Evolutionary conservation across 2,113 vertebrate species (phyloP).

Genomic region (Chiloscyllium plagiosum): DNA sequence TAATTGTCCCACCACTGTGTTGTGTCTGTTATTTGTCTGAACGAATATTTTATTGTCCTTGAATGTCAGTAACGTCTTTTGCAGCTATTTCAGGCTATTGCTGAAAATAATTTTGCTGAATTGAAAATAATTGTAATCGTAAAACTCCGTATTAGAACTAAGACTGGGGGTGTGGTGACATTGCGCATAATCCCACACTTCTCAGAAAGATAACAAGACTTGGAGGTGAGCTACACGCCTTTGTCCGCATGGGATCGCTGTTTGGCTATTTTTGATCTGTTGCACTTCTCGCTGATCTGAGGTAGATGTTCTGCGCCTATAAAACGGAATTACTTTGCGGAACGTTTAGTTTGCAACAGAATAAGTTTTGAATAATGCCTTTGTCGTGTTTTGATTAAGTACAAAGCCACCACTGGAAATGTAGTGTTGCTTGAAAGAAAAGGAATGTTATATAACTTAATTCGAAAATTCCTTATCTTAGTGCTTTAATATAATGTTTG

Average conservation of each 20-base stretch:
- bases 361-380: background rate
- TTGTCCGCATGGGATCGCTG: conserved; percentile 50
- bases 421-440: background rate
- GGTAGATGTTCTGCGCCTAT: background rate
- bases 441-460: no score
- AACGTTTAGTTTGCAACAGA: background rate
- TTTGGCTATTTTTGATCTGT: conserved; percentile 47
- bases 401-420: background rate
- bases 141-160: background rate
- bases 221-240: conserved; percentile 37
- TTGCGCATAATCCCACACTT: background rate
- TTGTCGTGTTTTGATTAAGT: background rate
- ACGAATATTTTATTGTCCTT: background rate
- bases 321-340: background rate
- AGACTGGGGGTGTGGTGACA: background rate
- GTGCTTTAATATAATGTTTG: background rate
- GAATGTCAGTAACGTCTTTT: no score
- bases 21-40: background rate
- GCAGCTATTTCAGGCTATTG: no score
- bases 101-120: background rate
- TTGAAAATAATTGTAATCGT: background rate
- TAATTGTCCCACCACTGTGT: background rate
- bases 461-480: no score
- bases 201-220: background rate
- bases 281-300: no score